These are phyloP conservation scores for Aldabrachelys gigantea DNA, from an alignment of 2,113 vertebrate genomes.

Conservation along the genomic window DNA sequence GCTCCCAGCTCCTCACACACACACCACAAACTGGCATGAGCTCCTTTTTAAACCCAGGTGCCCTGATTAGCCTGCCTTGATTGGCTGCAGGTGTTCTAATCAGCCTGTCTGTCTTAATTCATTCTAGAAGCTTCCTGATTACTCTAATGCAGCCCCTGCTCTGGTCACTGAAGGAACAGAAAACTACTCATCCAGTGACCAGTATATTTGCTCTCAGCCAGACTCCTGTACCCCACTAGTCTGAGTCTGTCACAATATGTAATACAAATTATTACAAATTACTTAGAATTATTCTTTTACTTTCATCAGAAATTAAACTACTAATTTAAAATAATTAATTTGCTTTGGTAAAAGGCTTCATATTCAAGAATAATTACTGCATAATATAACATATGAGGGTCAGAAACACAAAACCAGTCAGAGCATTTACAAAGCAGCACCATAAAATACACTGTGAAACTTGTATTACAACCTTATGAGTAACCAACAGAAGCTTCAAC, in stretches of 20 bases:
- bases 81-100: too few relatives aligned
- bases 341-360: background rate
- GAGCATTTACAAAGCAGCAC: background rate
- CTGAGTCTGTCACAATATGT: background rate
- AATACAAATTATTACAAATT: background rate
- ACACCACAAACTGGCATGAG: too few relatives aligned
- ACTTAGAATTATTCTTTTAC: background rate
- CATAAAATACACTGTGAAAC: background rate
- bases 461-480: background rate
- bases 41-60: too few relatives aligned
- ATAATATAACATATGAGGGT: background rate
- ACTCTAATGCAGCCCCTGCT: too few relatives aligned
- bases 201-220: too few relatives aligned
- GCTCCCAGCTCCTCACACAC: too few relatives aligned
- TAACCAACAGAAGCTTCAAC: background rate
- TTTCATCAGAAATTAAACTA: background rate
- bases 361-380: background rate
- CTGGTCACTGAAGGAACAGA: too few relatives aligned
- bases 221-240: too few relatives aligned
- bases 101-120: too few relatives aligned
- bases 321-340: conserved; percentile 20
- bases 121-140: too few relatives aligned
- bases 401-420: background rate
- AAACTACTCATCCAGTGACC: too few relatives aligned
- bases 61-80: too few relatives aligned